Conservation (phyloP, 92 coral and sea anemone genomes). For the Siderastrea siderea region DNA sequence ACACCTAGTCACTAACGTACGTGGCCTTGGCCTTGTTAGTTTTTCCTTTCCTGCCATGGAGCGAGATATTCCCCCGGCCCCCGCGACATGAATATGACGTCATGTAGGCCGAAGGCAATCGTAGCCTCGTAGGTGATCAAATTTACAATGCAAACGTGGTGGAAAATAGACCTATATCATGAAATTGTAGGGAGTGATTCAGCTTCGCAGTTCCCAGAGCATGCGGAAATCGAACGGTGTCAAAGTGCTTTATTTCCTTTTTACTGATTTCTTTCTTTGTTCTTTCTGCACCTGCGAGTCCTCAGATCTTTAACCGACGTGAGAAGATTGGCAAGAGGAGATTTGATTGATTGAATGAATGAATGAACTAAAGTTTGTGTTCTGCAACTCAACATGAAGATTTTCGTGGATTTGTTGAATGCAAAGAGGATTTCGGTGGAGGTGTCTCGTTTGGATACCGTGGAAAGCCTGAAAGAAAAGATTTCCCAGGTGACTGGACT, state of each 20-base stretch:
- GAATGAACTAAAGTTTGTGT: background rate
- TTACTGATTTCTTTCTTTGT: background rate
- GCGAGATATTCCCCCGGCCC: too few species aligned
- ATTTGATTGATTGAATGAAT: background rate
- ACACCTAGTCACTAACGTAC: too few species aligned
- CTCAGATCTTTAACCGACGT: too few species aligned
- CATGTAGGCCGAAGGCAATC: too few species aligned
- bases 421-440: slow-evolving; percentile 37
- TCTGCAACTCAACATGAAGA: slow-evolving; percentile 1
- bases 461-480: slow-evolving; percentile 23
- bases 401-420: slow-evolving; percentile 23
- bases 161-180: too few species aligned
- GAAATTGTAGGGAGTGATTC: too few species aligned
- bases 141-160: too few species aligned
- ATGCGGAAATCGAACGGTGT: background rate
- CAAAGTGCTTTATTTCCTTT: background rate
- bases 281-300: background rate
- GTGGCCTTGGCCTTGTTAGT: too few species aligned
- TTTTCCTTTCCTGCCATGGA: too few species aligned
- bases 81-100: too few species aligned
- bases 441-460: slow-evolving; percentile 15
- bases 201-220: too few species aligned
- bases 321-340: background rate
- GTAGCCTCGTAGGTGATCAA: too few species aligned
- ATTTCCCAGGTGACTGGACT: slow-evolving; percentile 32